Base-by-base conservation (phyloP, 2,888 invertebrate species). In the Pseudococcus viburni region DNA sequence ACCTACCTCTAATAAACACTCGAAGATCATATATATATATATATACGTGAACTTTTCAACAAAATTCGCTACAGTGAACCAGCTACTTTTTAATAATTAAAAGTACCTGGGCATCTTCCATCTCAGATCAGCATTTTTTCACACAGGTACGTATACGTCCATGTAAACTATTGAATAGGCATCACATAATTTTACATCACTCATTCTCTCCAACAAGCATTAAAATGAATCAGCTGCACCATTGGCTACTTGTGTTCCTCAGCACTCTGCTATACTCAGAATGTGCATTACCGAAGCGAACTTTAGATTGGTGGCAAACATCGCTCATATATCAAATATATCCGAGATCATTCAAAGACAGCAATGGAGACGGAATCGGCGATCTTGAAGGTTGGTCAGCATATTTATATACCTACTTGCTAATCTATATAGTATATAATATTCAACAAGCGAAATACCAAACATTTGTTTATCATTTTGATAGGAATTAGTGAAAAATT, bases 291-390 rank as follows among this genome's bases (percentile, higher is more conserved):
- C 95, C 98, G 91, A 86, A 64, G n/a, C 22, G 68, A 73, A 39
- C 59, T 7, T 86, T 88, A 22, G 95, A 96, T 90, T 98, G 98
- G 98, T 97, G 96, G 95, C 93, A 96, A 91, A 94, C 94, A 84
- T 94, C 94, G 59, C 93, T 95, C 7, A 94, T 97, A 86, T 98
- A 98, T 92, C 96, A 98, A 92, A 95, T 97, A 89, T 96, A 96
- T 91, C 96, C 96, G 0, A 93, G 96, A 88, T 96, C 97, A 0
- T 98, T 96, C 92, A 94, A 94, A 91, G 98, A 98, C 91, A 94
- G 94, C 22, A 92, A 96, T 91, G 95, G 94, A 0, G 96, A 97
- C 91, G 98, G 97, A 17, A 93, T 95, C 22, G 98, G 98, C 0
- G 98, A 98, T 91, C 92, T 98, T n/a, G 93, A 93, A 91, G 97